Percentiles rank a stretch among this genome's conserved stretches.
Evolutionary conservation across 2,797 vertebrate species (phyloP).

Genomic region (Coendou prehensilis): DNA sequence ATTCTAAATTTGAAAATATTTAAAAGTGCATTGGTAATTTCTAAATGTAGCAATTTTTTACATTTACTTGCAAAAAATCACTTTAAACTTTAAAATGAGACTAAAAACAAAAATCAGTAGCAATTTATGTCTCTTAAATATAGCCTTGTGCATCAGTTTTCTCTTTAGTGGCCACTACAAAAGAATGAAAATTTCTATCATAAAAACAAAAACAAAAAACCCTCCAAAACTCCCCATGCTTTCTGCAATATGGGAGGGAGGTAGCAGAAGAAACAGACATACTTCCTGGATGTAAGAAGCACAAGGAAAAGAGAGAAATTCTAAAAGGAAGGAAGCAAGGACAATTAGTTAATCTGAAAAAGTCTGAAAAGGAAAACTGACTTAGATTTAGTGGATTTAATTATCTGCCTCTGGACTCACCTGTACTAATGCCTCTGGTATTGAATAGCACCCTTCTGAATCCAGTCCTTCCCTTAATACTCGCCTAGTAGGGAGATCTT

Average conservation of each 20-base stretch:
- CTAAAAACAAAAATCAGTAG: slow-evolving; percentile 67
- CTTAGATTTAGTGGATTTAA: not conserved
- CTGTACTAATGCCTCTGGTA: not conserved
- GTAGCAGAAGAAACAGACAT: not conserved
- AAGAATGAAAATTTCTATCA: slow-evolving; percentile 74
- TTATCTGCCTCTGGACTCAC: slow-evolving; percentile 13
- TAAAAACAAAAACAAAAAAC: slow-evolving; percentile 60
- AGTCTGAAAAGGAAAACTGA: not conserved
- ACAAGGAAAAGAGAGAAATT: not conserved
- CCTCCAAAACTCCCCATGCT: not conserved
- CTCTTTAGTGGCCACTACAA: slow-evolving; percentile 71
- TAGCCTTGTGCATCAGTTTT: slow-evolving; percentile 54
- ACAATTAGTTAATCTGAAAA: not conserved
- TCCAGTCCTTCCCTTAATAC: not conserved
- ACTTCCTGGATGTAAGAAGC: not conserved
- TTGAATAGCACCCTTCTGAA: not conserved
- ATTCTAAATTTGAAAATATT: slow-evolving; percentile 32
- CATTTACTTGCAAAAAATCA: slow-evolving; percentile 53
- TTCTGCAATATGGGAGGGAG: not conserved
- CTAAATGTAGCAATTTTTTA: slow-evolving; percentile 28
- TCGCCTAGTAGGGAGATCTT: not conserved
- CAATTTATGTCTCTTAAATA: slow-evolving; percentile 68
- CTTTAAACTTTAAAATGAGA: slow-evolving; percentile 65
- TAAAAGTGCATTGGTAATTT: slow-evolving; percentile 3
- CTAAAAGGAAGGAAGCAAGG: not conserved